Evolutionary conservation across 2,797 vertebrate genomes (phyloP), one percentile per base, ranked within the genome.

Genomic region (Acanthornis magna): DNA sequence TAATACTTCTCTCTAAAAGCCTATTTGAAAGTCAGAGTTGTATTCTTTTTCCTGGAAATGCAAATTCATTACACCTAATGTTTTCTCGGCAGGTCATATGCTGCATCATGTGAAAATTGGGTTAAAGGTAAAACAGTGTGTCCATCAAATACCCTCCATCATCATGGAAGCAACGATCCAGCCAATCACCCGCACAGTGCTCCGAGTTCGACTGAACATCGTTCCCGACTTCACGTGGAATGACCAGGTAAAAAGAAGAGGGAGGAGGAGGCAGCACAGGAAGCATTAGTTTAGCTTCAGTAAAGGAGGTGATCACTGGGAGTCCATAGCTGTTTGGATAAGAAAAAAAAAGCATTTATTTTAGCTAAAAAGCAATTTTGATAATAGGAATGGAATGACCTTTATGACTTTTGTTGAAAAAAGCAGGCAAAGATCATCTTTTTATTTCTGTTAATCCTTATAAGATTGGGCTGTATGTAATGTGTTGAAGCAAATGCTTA

Each of bases 31-130:
- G 96, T 97, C 80, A 61, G 90, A 96, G 89, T 94, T 92, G 43
- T 90, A 78, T 89, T 96, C 76, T 96, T 97, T 95, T 96, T 95
- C 75, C 82, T 92, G 54, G 94, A 95, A 94, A 96, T 91, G 93
- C 79, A 88, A 82, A 97, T 97, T 94, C 77, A 40, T 97, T 95
- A 95, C 91, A 94, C 81, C 92, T 93, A 14, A 88, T 97, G 91
- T 97, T 97, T 97, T 97, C 90, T 87, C 85, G 96, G 26, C 97
- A 99, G 99, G 99, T 98, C 99, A 99, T 98, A 99, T 99, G 98
- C 97, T 99, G 83, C 99, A 99, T 97, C 99, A 99, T 88, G 99
- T 99, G 96, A 99, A 99, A 96, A 98, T 99, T 21, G 99, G 99
- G 36, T 91, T 99, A 85, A 98, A 99, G 94, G 99, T 99, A 97